Conservation (phyloP, 2,113 vertebrate species). For the Dasypus novemcinctus region DNA sequence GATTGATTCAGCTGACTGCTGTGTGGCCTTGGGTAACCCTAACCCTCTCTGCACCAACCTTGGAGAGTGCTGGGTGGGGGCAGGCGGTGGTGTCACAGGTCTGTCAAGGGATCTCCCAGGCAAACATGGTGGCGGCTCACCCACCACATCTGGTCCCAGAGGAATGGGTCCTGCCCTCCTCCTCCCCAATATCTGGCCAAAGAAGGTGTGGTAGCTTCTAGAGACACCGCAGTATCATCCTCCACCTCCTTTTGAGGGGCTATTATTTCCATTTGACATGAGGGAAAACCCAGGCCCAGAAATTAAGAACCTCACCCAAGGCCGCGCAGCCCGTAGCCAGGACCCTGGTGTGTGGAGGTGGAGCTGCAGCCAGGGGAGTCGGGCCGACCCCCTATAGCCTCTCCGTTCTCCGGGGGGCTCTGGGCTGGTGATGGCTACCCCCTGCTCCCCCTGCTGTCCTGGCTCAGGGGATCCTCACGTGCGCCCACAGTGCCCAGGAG, state of each 20-base stretch:
- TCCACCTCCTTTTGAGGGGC: not conserved
- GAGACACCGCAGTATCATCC: not conserved
- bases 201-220: not conserved
- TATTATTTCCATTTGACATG: not conserved
- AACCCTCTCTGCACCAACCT: not conserved
- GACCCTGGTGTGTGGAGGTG: not conserved
- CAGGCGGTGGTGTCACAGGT: not conserved
- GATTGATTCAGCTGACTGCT: not conserved
- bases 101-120: not conserved
- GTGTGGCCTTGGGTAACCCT: slow-evolving; percentile 30
- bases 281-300: not conserved
- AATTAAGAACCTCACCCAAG: not conserved
- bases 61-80: not conserved
- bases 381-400: not conserved
- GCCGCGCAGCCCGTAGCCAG: not conserved
- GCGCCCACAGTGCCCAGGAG: not conserved
- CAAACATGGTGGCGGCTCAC: not conserved
- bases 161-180: too few relatives aligned
- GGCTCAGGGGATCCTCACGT: not conserved
- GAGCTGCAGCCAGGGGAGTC: not conserved
- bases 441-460: not conserved
- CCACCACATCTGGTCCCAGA: not conserved
- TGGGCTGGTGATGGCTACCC: not conserved
- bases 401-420: not conserved
- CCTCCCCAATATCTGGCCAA: not conserved